Base-by-base conservation (phyloP, 1,140 invertebrate species). In the Zaprionus vittiger region DNA sequence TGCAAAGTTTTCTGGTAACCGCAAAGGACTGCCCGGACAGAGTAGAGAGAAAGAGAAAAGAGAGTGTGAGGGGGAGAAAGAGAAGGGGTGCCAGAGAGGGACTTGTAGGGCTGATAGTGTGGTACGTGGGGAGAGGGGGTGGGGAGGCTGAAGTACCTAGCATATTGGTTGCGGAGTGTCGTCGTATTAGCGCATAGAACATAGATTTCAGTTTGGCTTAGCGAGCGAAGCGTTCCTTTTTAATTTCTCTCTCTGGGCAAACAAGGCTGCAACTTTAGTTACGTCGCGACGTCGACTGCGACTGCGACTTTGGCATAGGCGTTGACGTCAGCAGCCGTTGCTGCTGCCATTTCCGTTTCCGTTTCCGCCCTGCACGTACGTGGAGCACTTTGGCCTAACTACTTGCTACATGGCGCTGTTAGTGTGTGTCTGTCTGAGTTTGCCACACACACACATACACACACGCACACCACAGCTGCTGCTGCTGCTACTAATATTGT, bases 291-390 rank as follows among this genome's bases (percentile, higher is more conserved):
- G 56, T 31, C 56, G 12, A 37, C 56, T 20, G 1, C 17, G 47
- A 20, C 11, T n/a, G 22, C 52, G 37, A 6, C 38, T 38, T 44
- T 15, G 55, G 63, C 62, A 49, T 55, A 61, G 14, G 41, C 49
- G 20, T 54, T 37, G 61, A 62, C 44, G 61, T 38, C 52, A 69
- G 67, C 79, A 47, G 41, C n/a, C 41, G 41, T 73, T 52, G 17
- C 20, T 61, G 63, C 31, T 73, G 81, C 78, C 84, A 76, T 81
- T 87, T 89, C 84, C 84, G 75, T 62, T 89, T 89, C 84, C 83
- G 77, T 76, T 78, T 74, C 73, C 72, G 66, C 59, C 38, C 66
- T 24, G 83, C 84, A 80, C 83, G 84, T 86, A 87, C 77, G 67
- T 66, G 73, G 54, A 67, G 75, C 80, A 71, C 59, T 71, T 86